Conservation (phyloP, 2,113 vertebrate genomes). For the Ailuropoda melanoleuca region DNA sequence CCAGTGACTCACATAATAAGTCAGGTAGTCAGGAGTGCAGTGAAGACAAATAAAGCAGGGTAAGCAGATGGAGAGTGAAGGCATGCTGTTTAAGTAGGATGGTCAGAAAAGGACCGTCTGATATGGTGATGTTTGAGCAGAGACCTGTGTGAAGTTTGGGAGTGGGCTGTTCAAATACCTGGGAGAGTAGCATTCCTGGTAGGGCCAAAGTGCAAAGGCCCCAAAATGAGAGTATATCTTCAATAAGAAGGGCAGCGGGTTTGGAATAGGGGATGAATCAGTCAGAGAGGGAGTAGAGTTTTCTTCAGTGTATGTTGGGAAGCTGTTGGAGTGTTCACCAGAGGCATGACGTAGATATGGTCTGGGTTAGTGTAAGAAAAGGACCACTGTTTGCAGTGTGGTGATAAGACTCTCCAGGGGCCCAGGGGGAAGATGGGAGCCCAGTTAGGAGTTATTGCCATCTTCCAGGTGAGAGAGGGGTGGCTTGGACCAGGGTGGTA, state of each 20-base stretch:
- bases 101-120: not conserved
- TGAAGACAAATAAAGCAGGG: not conserved
- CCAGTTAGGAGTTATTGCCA: not conserved
- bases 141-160: not conserved
- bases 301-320: not conserved
- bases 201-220: not conserved
- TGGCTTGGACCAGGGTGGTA: not conserved
- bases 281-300: not conserved
- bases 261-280: not conserved
- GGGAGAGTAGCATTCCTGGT: not conserved
- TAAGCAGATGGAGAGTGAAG: not conserved
- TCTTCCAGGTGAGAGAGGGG: not conserved
- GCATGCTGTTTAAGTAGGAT: not conserved
- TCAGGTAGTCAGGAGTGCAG: not conserved
- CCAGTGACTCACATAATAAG: not conserved
- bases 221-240: not conserved
- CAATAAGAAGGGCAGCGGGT: not conserved
- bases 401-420: not conserved
- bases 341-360: not conserved
- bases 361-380: not conserved
- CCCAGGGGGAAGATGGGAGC: not conserved
- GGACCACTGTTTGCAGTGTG: not conserved
- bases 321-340: not conserved
- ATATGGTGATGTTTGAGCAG: not conserved
- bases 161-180: not conserved